Evolutionary conservation across 2,888 invertebrate species (phyloP), one percentile per base, ranked within the genome.

Genomic region (Idaea biselata): DNA sequence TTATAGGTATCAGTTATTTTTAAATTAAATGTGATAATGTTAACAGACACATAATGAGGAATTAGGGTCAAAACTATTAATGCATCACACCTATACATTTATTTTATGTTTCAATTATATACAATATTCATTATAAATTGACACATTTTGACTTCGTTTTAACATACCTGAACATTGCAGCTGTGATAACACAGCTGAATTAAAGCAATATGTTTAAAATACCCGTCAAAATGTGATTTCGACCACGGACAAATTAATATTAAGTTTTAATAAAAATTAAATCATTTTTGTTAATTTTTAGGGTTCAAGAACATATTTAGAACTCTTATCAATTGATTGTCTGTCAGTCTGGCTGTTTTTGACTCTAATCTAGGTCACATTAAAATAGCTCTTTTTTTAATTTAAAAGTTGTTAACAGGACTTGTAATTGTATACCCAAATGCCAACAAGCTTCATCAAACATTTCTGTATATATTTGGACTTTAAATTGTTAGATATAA

Each of bases 401-500:
- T 11, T 44, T 44, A 14, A 44, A 11, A 44, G 14, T 44, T 7
- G 44, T 44, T 44, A 8, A 44, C 44, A 44, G 44, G 7, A 44
- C 44, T 44, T 44, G 8, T 44, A 44, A 44, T 44, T 44, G 8
- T 14, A 68, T 18, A 53, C 25, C 16, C 18, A 16, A 63, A 17
- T 55, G 16, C 57, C 60, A 55, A 59, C 54, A 6, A 44, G 44
- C 60, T 65, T 53, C 25, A 62, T 14, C 64, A 78, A 83, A 82
- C 78, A 81, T 87, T 84, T 86, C 82, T 89, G 88, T 90, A 88
- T 89, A 88, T 90, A 89, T 87, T 85, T 86, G 86, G 75, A 84
- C 82, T 82, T 83, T 81, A 81, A 78, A 81, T 77, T 81, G 74
- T 82, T 89, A 89, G 86, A 77, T 81, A 11, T 91, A 91, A 89